These are phyloP conservation scores for Arremon aurantiirostris DNA, from an alignment of 2,797 vertebrate species.

Conservation along the genomic window DNA sequence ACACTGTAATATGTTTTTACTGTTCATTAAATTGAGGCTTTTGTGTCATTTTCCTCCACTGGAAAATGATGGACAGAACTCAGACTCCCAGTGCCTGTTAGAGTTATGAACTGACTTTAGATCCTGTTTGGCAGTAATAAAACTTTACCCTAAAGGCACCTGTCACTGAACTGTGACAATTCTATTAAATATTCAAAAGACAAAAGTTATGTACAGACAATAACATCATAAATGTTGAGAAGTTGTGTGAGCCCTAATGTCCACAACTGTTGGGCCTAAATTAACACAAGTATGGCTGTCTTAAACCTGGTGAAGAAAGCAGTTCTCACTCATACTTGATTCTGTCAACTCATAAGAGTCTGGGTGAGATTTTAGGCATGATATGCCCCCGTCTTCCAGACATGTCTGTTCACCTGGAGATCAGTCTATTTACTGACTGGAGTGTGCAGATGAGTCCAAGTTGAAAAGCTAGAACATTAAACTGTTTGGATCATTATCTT, in stretches of 20 bases:
- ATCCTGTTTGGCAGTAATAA: not conserved
- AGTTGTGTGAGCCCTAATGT: not conserved
- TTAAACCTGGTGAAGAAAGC: not conserved
- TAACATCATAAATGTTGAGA: not conserved
- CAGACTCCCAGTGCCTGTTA: not conserved
- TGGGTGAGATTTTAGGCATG: not conserved
- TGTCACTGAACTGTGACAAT: not conserved
- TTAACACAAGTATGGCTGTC: not conserved
- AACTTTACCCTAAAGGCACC: not conserved
- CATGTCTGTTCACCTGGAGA: not conserved
- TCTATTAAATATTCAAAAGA: not conserved
- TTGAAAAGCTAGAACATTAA: not conserved
- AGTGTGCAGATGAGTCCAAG: not conserved
- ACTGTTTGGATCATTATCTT: not conserved
- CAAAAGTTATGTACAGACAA: not conserved
- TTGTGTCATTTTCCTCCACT: not conserved
- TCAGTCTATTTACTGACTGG: not conserved
- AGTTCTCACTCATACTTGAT: not conserved
- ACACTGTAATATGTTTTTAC: not conserved
- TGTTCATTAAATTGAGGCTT: not conserved
- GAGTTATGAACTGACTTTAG: not conserved
- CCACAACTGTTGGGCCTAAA: not conserved
- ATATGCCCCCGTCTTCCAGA: not conserved
- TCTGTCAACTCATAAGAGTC: not conserved
- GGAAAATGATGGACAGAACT: not conserved